A percentile compares a stretch with the other conserved stretches of the same genome.
Conservation (phyloP, 2,888 invertebrate genomes). For the Micropterix aruncella region DNA sequence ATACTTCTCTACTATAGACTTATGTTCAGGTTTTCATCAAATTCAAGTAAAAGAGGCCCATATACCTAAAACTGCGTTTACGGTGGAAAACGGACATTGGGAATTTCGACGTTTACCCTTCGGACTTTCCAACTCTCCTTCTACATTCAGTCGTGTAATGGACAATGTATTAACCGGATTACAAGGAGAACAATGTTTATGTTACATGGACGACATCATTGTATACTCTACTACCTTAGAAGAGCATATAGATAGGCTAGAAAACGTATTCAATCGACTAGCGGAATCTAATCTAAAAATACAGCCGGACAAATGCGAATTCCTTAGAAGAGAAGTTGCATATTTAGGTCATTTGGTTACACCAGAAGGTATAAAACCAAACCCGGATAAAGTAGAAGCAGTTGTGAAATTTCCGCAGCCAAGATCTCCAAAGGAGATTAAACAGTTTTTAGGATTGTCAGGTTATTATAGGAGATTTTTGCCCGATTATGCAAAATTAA, state of each 20-base stretch:
- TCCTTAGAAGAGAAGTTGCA: constrained; percentile 12
- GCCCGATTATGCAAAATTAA: constrained; percentile 14
- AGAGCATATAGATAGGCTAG: constrained; percentile 11
- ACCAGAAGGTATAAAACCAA: constrained; percentile 9
- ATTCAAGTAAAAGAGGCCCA: constrained; percentile 13
- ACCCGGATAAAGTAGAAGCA: constrained; percentile 8
- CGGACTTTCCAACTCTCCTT: constrained; percentile 16
- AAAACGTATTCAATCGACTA: constrained; percentile 10
- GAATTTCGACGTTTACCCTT: constrained; percentile 17
- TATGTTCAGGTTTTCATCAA: constrained; percentile 15
- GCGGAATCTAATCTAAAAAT: constrained; percentile 13
- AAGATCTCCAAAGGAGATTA: constrained; percentile 6
- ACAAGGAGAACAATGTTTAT: constrained; percentile 10
- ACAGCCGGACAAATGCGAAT: no score
- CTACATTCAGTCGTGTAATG: constrained; percentile 18
- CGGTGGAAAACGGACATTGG: constrained; percentile 15
- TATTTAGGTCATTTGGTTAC: constrained; percentile 12
- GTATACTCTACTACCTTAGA: no score
- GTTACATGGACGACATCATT: constrained; percentile 16
- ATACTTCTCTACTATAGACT: constrained; percentile 13
- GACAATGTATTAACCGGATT: constrained; percentile 15
- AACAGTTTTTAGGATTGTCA: constrained; percentile 12
- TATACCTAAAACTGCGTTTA: constrained; percentile 16
- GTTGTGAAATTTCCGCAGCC: constrained; percentile 14
- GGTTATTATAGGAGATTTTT: constrained; percentile 16